Conservation (phyloP, 2,888 invertebrate species). For the Teleogryllus oceanicus region DNA sequence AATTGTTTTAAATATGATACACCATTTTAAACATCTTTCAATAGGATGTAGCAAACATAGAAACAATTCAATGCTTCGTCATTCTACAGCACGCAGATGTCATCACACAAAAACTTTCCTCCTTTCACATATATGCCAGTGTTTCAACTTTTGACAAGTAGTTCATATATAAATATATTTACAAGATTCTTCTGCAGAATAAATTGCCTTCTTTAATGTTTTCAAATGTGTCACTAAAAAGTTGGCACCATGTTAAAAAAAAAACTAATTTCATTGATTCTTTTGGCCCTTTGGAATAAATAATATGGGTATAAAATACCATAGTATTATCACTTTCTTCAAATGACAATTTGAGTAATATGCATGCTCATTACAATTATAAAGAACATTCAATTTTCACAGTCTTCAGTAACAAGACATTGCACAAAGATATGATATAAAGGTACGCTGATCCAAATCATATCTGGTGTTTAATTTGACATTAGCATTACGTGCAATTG, state of each 20-base stretch:
- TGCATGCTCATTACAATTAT: conserved; percentile 11
- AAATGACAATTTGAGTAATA: conserved; percentile 20
- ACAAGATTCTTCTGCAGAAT: conserved; percentile 20
- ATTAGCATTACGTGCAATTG: conserved; percentile 3
- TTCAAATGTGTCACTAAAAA: neutral
- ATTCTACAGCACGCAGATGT: neutral
- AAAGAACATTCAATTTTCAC: conserved; percentile 12
- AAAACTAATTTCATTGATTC: conserved; percentile 8
- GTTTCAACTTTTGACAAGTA: neutral
- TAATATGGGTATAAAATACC: conserved; percentile 23
- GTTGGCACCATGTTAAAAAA: conserved; percentile 24
- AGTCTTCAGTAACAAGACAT: neutral
- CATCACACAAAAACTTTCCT: conserved; percentile 21
- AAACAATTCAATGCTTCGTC: neutral
- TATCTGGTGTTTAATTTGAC: conserved; percentile 18
- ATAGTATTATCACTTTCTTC: conserved; percentile 1
- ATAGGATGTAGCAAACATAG: conserved; percentile 20
- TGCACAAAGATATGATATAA: conserved; percentile 19
- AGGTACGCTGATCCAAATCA: neutral
- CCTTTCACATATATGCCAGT: conserved; percentile 20
- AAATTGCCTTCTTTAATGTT: conserved; percentile 12
- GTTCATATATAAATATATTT: conserved; percentile 24
- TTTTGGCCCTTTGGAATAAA: conserved; percentile 32
- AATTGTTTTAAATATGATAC: conserved; percentile 19
- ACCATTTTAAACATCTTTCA: conserved; percentile 26